phyloP scores from a whole-genome alignment of 2,797 vertebrate species.

The Nyctibius grandis region DNA sequence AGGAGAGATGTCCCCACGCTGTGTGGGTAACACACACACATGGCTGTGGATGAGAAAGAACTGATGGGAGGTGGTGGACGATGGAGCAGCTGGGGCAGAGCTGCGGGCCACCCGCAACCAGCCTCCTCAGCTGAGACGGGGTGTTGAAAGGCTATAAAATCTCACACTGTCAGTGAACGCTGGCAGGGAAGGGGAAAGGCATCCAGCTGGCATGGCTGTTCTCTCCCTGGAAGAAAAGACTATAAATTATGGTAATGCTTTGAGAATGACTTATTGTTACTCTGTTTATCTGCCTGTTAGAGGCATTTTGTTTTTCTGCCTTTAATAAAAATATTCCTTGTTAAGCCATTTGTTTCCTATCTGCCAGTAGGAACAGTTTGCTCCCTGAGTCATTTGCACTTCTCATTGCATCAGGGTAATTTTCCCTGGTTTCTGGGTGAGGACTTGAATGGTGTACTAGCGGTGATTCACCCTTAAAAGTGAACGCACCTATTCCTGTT shows the following conservation, averaged over 20 bases:
- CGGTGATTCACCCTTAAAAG: background rate
- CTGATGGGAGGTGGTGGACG: background rate
- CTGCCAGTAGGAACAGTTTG: background rate
- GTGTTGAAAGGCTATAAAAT: background rate
- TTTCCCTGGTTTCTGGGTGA: background rate
- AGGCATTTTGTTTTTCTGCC: background rate
- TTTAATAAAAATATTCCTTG: background rate
- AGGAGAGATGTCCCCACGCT: background rate
- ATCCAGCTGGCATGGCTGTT: background rate
- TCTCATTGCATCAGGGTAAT: background rate
- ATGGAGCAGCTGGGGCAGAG: background rate
- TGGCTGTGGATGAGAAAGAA: background rate
- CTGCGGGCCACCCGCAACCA: background rate
- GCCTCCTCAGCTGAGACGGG: background rate
- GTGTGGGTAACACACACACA: fast-evolving
- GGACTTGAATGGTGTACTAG: background rate
- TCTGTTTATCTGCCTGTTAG: background rate
- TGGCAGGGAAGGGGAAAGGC: background rate
- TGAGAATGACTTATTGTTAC: background rate
- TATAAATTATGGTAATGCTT: background rate
- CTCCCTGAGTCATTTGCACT: background rate
- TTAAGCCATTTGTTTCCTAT: background rate
- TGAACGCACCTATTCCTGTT: background rate
- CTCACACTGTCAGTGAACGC: fast-evolving
- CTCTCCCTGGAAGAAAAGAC: background rate